Base-by-base conservation (phyloP, 2,113 vertebrate species). In the Elachura formosa region DNA sequence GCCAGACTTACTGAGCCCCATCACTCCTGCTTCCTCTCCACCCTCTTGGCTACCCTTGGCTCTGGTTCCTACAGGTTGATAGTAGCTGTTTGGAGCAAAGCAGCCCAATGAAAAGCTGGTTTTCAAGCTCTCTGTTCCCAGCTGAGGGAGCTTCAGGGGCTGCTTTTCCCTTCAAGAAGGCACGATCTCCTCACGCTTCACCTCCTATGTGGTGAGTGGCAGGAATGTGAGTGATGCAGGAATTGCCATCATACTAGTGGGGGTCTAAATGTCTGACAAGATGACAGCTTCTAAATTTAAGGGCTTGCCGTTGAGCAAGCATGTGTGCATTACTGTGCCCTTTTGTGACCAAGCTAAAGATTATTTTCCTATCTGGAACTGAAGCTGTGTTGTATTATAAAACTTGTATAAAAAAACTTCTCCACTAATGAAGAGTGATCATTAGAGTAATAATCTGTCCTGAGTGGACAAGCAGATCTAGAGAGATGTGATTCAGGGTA, bases 281-380 rank as follows among this genome's bases (percentile, higher is more conserved):
- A 62, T 71, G 75, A 74, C 31, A 12, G 74, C 75, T 93, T 94
- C 93, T 94, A 91, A 91, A 96, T 94, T 94, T 97, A 95, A 91
- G 67, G 63, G 59, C 75, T 83, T 67, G 82, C 75, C 74, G 20
- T 83, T 76, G 48, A 69, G 51, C 8, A 9, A 66, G 64, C 48
- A 1, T 40, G 38, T 63, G 49, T 80, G 67, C 1, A 2, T 93
- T 86, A 52, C 28, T 33, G 63, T 93, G 90, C 63, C 84, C 82
- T 95, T 97, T 83, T 88, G 91, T 93, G 78, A 73, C 78, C 78
- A 86, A 59, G 82, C 59, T 94, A 69, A 90, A 95, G 91, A 84
- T 91, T 87, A 79, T 84, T 85, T 58, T 89, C 73, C n/a, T 63
- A 55, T 93, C 82, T 94, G 67, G 40, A 94, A 41, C 8, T n/a